Evolutionary conservation across 2,113 vertebrate genomes (phyloP).

Genomic region (Acinonyx jubatus): DNA sequence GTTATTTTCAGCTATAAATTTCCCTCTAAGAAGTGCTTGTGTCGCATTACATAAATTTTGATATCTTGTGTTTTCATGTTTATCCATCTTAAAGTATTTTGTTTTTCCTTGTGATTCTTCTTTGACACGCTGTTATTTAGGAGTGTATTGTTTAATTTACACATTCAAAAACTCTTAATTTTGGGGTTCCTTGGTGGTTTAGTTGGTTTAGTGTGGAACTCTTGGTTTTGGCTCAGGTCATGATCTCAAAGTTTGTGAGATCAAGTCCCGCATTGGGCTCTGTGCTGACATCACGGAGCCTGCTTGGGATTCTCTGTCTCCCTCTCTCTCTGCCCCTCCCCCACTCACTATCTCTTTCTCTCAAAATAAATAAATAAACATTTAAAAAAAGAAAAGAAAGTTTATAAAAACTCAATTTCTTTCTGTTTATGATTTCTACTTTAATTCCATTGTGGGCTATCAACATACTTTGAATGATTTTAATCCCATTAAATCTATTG

Average conservation of each 20-base stretch:
- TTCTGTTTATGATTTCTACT: not conserved
- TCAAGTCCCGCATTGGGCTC: too few species aligned
- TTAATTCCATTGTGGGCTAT: not conserved
- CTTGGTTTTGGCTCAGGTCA: too few species aligned
- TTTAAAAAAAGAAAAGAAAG: too few species aligned
- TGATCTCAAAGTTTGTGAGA: too few species aligned
- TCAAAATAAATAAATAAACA: too few species aligned
- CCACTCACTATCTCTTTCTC: too few species aligned
- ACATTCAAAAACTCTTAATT: not conserved
- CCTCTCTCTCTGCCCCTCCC: too few species aligned
- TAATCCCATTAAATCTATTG: not conserved
- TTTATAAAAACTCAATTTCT: not conserved
- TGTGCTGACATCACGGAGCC: too few species aligned
- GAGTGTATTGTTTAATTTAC: not conserved
- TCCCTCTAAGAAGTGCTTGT: not conserved
- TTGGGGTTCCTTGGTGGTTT: too few species aligned
- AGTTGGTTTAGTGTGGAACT: too few species aligned
- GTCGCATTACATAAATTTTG: not conserved
- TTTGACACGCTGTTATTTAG: not conserved
- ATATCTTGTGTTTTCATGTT: not conserved
- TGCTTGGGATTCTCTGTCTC: too few species aligned
- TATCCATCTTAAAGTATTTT: not conserved
- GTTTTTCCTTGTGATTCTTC: not conserved
- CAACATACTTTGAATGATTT: not conserved
- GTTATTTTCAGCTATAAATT: not conserved